Base-by-base conservation (phyloP, 2,797 vertebrate genomes). In the Margarornis squamiger region DNA sequence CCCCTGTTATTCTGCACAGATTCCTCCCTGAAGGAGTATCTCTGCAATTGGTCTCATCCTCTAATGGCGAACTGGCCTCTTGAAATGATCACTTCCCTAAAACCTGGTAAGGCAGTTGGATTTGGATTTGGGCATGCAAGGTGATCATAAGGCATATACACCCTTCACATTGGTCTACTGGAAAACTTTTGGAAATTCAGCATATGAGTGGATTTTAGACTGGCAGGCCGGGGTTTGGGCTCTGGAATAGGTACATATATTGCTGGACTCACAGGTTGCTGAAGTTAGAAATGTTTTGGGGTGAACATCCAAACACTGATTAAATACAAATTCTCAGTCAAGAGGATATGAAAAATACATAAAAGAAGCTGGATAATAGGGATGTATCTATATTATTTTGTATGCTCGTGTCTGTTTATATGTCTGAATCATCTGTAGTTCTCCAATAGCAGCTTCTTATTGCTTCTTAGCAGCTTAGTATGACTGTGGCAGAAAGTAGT, bases 401-500 rank as follows among this genome's bases (percentile, higher is more conserved):
- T 32, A 66, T 29, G 11, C 32, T 68, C 23, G 7, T 46, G 3
- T 82, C 16, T 92, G 59, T 85, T 87, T 95, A 73, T 59, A 52
- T 86, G 59, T 45, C 23, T 16, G 46, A 59, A 38, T 88, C 36
- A 76, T 89, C 45, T 72, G 46, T 75, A 57, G 34, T 57, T 90
- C 71, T 90, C 55, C 71, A 81, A 10, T n/a, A 91, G 62, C 45
- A 72, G 55, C 41, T 89, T 92, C 90, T 89, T 92, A 95, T 87
- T 92, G 74, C 84, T 92, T 81, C 80, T 76, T 85, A 82, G 63
- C 55, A 76, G 36, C 74, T 91, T 57, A 68, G 32, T 76, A 10
- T 74, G 74, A 73, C 55, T 95, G 70, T 52, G 58, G 32, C 61
- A 88, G 93, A 84, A 92, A 85, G 74, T 10, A 87, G 59, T 66